Evolutionary conservation across 2,888 invertebrate species (phyloP).

Genomic region (Gibbula magus): DNA sequence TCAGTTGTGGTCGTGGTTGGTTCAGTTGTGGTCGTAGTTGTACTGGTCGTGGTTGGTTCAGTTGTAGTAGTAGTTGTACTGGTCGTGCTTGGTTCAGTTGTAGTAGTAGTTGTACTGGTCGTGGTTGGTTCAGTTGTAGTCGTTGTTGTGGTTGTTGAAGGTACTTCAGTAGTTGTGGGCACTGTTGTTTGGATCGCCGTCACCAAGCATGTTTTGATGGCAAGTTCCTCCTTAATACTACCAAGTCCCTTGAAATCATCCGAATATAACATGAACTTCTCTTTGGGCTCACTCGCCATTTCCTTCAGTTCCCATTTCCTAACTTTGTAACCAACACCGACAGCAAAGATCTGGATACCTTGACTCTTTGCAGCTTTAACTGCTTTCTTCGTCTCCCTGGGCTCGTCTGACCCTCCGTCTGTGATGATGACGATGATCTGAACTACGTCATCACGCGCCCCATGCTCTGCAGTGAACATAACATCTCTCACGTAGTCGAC

Average conservation of each 20-base stretch:
- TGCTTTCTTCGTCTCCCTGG: neutral
- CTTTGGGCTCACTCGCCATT: neutral
- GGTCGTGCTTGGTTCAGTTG: neutral
- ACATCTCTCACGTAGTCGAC: slow-evolving; percentile 41
- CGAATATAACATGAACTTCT: neutral
- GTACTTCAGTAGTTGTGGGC: slow-evolving; percentile 10
- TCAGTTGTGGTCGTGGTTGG: neutral
- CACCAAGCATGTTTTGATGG: slow-evolving; percentile 15
- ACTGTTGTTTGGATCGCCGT: neutral
- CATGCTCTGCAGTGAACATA: slow-evolving; percentile 33
- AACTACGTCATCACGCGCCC: neutral
- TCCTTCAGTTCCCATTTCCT: neutral
- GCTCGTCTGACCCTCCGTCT: neutral
- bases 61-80: neutral
- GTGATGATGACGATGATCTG: slow-evolving; percentile 7
- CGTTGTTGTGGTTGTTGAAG: slow-evolving; percentile 30
- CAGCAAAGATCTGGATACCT: slow-evolving; percentile 17
- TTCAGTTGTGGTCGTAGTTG: neutral
- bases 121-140: slow-evolving; percentile 22
- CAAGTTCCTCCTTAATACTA: slow-evolving; percentile 18
- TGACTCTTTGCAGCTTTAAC: neutral
- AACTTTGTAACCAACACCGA: slow-evolving; percentile 13
- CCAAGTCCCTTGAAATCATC: neutral
- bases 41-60: slow-evolving; percentile 7
- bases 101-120: neutral